Evolutionary conservation across 2,888 invertebrate genomes (phyloP).

Genomic region (Limnephilus auricula): DNA sequence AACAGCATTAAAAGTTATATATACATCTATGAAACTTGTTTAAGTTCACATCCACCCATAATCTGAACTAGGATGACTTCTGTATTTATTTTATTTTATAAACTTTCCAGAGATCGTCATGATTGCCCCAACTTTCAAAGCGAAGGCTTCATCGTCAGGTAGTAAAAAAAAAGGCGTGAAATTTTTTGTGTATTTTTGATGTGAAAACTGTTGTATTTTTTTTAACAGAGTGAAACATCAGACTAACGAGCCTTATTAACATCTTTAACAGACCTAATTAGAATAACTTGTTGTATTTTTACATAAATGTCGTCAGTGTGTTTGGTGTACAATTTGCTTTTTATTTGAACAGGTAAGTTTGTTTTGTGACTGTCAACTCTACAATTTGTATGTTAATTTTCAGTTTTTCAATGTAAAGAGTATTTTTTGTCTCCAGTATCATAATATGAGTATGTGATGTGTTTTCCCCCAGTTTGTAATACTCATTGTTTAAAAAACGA

Average conservation of each 20-base stretch:
- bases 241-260: constrained; percentile 41
- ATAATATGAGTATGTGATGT: background rate
- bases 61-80: background rate
- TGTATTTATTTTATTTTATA: constrained; percentile 55
- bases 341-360: constrained; percentile 45
- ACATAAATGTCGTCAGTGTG: constrained; percentile 19
- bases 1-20: background rate
- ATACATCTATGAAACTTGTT: background rate
- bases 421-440: background rate
- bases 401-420: background rate
- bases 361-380: constrained; percentile 36
- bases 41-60: too few species aligned
- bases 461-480: background rate
- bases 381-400: constrained; percentile 34
- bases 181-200: constrained; percentile 40
- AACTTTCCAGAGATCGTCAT: constrained; percentile 82
- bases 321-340: constrained; percentile 30
- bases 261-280: constrained; percentile 42
- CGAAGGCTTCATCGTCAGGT: constrained; percentile 86
- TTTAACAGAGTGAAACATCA: constrained; percentile 46
- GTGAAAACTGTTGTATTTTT: constrained; percentile 23
- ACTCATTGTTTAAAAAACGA: background rate
- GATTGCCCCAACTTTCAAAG: constrained; percentile 90
- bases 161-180: constrained; percentile 69
- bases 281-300: constrained; percentile 39